phyloP scores from a whole-genome alignment of 2,113 vertebrate genomes.

The Struthio camelus region DNA sequence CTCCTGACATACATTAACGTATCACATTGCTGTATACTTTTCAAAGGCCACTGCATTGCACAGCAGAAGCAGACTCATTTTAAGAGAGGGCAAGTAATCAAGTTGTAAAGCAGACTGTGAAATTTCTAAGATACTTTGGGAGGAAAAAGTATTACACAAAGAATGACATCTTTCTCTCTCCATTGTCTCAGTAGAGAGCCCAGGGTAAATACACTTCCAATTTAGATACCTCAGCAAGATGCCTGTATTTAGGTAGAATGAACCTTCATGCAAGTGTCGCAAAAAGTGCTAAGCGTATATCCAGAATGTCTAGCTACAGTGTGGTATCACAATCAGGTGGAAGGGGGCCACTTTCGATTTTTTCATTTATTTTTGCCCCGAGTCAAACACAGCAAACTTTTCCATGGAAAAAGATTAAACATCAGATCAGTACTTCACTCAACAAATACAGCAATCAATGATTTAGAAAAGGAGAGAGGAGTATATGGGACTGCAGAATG shows the following conservation, averaged over 20 bases:
- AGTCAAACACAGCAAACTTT: not conserved
- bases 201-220: rapidly evolving
- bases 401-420: not conserved
- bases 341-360: not conserved
- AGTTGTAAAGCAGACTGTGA: rapidly evolving
- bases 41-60: not conserved
- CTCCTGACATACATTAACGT: rapidly evolving
- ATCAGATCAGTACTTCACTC: not conserved
- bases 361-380: not conserved
- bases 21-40: not conserved
- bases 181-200: not conserved
- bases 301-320: not conserved
- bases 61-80: not conserved
- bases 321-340: rapidly evolving
- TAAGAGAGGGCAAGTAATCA: rapidly evolving
- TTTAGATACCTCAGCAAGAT: rapidly evolving
- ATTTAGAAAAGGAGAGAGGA: not conserved
- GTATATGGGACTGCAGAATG: rapidly evolving
- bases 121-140: not conserved
- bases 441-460: rapidly evolving
- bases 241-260: not conserved
- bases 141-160: not conserved
- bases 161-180: no score
- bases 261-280: not conserved
- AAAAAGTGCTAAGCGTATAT: rapidly evolving